These are phyloP conservation scores for Venustoraphidia nigricollis DNA, from an alignment of 2,888 invertebrate genomes.

Conservation along the genomic window DNA sequence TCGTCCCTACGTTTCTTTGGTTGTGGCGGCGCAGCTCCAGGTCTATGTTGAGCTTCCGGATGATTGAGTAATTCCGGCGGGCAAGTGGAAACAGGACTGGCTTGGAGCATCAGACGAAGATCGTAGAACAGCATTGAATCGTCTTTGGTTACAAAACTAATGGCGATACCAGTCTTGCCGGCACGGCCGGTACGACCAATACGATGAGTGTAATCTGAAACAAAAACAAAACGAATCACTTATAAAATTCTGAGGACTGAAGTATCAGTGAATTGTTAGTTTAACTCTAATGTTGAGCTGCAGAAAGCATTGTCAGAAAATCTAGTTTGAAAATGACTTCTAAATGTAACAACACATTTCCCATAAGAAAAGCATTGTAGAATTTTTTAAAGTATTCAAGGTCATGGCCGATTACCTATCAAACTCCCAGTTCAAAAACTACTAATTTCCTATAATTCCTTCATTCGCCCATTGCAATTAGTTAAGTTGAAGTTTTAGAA, in stretches of 20 bases:
- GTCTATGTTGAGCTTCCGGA: conserved; percentile 96
- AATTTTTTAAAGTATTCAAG: no score
- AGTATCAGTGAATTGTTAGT: background rate
- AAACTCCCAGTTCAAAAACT: no score
- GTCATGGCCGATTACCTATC: no score
- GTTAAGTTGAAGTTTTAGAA: no score
- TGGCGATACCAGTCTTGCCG: conserved; percentile 91
- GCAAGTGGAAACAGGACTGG: conserved; percentile 86
- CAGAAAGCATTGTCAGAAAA: background rate
- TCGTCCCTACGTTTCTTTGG: conserved; percentile 89
- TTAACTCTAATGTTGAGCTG: background rate
- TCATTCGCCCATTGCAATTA: no score
- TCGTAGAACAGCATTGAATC: conserved; percentile 93
- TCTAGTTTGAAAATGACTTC: no score
- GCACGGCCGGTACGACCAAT: conserved; percentile 99
- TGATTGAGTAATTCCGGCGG: conserved; percentile 96
- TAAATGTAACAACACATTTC: background rate
- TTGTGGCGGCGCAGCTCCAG: conserved; percentile 84
- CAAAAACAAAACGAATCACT: conserved; percentile 8
- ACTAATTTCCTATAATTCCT: no score
- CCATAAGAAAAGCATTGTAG: background rate
- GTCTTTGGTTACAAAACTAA: conserved; percentile 94
- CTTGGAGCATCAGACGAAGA: conserved; percentile 77
- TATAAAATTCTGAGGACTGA: background rate
- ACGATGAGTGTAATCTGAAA: conserved; percentile 83